phyloP scores from a whole-genome alignment of 2,113 vertebrate species.

The Peromyscus polionotus region DNA sequence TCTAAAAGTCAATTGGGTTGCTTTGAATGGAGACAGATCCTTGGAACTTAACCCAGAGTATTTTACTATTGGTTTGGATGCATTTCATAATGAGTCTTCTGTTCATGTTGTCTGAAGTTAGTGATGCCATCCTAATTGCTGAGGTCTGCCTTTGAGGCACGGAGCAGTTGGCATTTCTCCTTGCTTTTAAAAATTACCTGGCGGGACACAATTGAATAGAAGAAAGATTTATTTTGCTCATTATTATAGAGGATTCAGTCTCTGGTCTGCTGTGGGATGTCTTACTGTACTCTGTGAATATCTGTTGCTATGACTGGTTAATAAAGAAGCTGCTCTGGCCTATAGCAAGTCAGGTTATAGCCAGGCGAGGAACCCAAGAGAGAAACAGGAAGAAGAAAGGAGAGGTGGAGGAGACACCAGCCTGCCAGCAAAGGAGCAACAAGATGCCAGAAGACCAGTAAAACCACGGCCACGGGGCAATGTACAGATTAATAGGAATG shows the following conservation, averaged over 20 bases:
- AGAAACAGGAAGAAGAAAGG: no score
- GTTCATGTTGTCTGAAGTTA: neutral
- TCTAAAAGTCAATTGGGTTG: neutral
- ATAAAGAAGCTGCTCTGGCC: no score
- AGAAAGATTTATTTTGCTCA: neutral
- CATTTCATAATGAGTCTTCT: neutral
- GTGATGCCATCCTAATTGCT: neutral
- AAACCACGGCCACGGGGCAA: no score
- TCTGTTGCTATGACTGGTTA: no score
- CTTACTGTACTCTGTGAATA: no score
- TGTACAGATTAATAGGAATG: no score
- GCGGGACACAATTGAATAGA: neutral
- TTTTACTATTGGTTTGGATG: constrained; percentile 20
- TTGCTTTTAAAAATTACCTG: neutral
- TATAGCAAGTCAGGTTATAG: no score
- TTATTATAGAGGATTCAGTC: neutral
- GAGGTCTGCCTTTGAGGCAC: neutral
- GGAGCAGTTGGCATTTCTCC: neutral
- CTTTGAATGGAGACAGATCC: neutral
- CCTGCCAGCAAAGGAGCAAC: no score
- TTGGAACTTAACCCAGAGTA: constrained; percentile 1
- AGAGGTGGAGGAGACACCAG: no score
- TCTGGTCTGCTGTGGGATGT: no score
- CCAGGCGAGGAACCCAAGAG: no score
- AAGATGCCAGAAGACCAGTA: no score